Evolutionary conservation across 35 echinoderm and acorn worm genomes (phyloP), one percentile per base, ranked within the genome.

Genomic region (Nesometra sesokonis): DNA sequence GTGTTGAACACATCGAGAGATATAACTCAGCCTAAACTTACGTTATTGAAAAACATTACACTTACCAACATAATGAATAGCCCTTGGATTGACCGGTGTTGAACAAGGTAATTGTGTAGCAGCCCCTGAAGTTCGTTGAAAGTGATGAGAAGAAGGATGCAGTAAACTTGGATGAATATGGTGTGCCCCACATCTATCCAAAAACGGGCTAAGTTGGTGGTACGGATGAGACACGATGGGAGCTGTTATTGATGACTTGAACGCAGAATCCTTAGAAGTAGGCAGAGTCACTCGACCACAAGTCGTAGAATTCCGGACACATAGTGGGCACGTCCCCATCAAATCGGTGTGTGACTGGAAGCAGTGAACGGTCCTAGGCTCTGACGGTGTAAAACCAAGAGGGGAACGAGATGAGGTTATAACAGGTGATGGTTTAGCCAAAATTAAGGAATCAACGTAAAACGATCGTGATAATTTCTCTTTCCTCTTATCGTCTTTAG

Each of bases 381-480:
- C 86, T 13, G 86, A 82, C 86, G 88, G 9, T 91, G 85, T 77
- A 86, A 86, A 67, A 67, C 52, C 21, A 19, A 67, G 23, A 19
- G 52, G 52, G 2, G 52, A 67, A 1, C 52, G 52, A 67, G 52
- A 67, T 67, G 52, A 67, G 23, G 52, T 40, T 32, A 80, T 89
- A 7, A 87, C 47, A 47, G 89, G 57, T 32, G 94, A 91, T 19
- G 91, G 87, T 38, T 91, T 85, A 82, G 93, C 91, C 40, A 97
- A 39, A 79, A 97, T 97, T 85, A 97, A 78, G 29, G 94, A 97
- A 79, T 97, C 94, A 35, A 97, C 94, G 83, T 97, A 97, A 83
- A 97, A 97, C 52, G 94, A 97, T 0, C 94, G 91, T 34, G 94
- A 97, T 91, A 97, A 90, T 27, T 67, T 67, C 8, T 67, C 52